These are phyloP conservation scores for Trinectes maculatus DNA, from an alignment of 2,113 vertebrate genomes.

Conservation along the genomic window DNA sequence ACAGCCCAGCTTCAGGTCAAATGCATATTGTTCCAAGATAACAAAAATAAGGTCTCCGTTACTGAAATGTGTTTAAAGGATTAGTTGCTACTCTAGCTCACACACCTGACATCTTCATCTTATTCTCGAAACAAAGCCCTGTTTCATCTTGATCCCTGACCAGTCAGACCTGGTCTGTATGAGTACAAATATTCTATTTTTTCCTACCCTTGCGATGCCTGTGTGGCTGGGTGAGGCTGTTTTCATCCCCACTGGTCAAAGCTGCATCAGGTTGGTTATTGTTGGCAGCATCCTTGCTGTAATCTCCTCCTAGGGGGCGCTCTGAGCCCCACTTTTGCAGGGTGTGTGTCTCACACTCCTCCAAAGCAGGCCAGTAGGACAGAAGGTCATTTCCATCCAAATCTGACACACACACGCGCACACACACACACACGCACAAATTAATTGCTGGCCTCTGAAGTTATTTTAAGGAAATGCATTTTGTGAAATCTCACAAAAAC, in stretches of 20 bases:
- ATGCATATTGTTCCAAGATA: neutral
- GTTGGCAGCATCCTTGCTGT: slow-evolving; percentile 93
- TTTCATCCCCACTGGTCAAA: slow-evolving; percentile 95
- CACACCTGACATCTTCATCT: slow-evolving; percentile 17
- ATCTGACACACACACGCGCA: slow-evolving; percentile 79
- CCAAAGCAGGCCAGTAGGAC: slow-evolving; percentile 96
- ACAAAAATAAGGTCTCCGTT: neutral
- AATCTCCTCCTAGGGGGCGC: slow-evolving; percentile 91
- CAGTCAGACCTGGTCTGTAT: too few relatives aligned
- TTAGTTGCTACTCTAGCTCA: slow-evolving; percentile 21
- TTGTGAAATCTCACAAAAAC: too few relatives aligned
- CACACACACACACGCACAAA: neutral
- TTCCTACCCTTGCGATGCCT: slow-evolving; percentile 92
- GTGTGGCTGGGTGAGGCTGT: slow-evolving; percentile 87
- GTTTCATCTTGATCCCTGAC: slow-evolving; percentile 9
- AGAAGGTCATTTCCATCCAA: slow-evolving; percentile 96
- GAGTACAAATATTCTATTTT: too few relatives aligned
- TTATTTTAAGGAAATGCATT: too few relatives aligned
- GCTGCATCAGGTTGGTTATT: slow-evolving; percentile 92
- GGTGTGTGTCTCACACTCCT: slow-evolving; percentile 89
- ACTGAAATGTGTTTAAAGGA: slow-evolving; percentile 26
- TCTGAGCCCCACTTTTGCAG: slow-evolving; percentile 98
- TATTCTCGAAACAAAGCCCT: slow-evolving; percentile 10
- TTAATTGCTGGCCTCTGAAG: neutral
- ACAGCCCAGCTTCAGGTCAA: neutral